phyloP scores from a whole-genome alignment of 2,888 invertebrate genomes.

The Mesorhabditis sp. region DNA sequence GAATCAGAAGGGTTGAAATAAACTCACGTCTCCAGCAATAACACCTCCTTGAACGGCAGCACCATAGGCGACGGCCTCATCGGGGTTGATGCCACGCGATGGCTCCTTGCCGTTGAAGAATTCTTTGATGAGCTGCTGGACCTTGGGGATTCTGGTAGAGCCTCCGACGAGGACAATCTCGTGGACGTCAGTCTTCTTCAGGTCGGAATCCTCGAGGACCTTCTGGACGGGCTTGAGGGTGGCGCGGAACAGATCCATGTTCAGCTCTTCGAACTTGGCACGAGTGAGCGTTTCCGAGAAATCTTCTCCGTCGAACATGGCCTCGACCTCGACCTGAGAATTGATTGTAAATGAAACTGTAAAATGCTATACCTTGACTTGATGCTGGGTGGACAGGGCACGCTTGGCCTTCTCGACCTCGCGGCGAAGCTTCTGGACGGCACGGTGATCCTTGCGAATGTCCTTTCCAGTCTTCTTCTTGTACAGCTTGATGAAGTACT shows the following conservation, averaged over 20 bases:
- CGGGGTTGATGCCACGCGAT: conserved; percentile 69
- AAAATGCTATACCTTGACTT: conserved; percentile 25
- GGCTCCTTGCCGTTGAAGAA: conserved; percentile 98
- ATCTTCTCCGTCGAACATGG: conserved; percentile 94
- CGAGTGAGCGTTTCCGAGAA: conserved; percentile 95
- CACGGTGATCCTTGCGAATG: conserved; percentile 59
- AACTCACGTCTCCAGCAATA: conserved; percentile 81
- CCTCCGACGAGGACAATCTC: conserved; percentile 98
- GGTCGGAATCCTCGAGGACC: conserved; percentile 92
- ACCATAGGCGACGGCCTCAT: conserved; percentile 97
- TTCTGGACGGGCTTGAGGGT: conserved; percentile 86
- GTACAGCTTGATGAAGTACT: conserved; percentile 88
- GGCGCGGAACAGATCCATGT: conserved; percentile 69
- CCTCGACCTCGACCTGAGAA: conserved; percentile 87
- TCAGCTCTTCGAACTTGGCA: conserved; percentile 75
- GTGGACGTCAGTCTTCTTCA: conserved; percentile 95
- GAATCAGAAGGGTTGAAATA: background rate
- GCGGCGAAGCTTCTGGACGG: conserved; percentile 60
- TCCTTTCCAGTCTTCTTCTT: conserved; percentile 61
- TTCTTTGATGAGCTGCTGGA: conserved; percentile 67
- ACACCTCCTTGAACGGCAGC: conserved; percentile 94
- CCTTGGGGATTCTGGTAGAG: conserved; percentile 96
- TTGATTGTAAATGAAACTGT: conserved; percentile 22
- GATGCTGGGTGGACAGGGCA: conserved; percentile 86
- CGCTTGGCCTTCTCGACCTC: conserved; percentile 61